phyloP scores from a whole-genome alignment of 1,140 invertebrate genomes.

The Drosophila suzukii region DNA sequence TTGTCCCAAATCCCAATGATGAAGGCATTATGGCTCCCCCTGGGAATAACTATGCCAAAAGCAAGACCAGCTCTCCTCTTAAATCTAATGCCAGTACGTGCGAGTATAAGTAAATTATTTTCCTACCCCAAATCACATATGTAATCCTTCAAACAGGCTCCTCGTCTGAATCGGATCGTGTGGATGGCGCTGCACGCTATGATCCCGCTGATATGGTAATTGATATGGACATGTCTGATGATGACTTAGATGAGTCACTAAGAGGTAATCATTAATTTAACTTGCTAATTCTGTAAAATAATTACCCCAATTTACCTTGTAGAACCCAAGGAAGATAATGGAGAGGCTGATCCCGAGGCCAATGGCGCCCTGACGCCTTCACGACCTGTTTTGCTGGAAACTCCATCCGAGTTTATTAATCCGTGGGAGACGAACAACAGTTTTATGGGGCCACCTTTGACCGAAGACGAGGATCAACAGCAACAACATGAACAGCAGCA shows the following conservation, averaged over 20 bases:
- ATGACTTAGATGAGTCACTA: constrained; percentile 85
- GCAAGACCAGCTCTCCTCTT: constrained; percentile 75
- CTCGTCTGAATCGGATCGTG: constrained; percentile 72
- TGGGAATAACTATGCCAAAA: constrained; percentile 44
- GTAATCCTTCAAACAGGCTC: constrained; percentile 47
- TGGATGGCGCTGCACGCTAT: constrained; percentile 73
- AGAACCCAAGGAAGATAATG: constrained; percentile 57
- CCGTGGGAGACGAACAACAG: constrained; percentile 66
- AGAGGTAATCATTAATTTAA: constrained; percentile 55
- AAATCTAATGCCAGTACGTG: constrained; percentile 84
- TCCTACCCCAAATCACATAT: neutral
- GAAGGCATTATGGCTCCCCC: constrained; percentile 69
- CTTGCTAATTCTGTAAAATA: too few species aligned
- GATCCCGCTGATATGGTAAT: constrained; percentile 87
- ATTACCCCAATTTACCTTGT: neutral
- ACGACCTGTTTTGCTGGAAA: constrained; percentile 73
- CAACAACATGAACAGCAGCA: constrained; percentile 49
- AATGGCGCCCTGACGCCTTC: constrained; percentile 49
- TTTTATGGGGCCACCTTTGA: constrained; percentile 48
- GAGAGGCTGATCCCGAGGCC: constrained; percentile 47
- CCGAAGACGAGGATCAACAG: constrained; percentile 55
- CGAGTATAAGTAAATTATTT: neutral
- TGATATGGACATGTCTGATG: constrained; percentile 91
- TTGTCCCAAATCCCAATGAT: constrained; percentile 27
- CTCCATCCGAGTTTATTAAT: constrained; percentile 68